phyloP scores from a whole-genome alignment of 2,888 invertebrate genomes.

The Linnaemya tessellans region DNA sequence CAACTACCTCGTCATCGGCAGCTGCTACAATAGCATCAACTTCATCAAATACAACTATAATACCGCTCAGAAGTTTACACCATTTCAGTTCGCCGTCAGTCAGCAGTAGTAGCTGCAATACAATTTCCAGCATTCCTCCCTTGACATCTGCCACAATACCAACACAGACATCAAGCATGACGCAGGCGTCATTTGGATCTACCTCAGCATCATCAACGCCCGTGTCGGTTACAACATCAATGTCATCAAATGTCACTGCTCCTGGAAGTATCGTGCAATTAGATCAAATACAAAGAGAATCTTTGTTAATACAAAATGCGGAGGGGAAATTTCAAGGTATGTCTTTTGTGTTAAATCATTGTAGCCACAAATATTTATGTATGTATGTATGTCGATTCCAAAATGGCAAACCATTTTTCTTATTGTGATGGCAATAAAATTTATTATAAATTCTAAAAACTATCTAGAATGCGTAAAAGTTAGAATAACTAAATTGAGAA shows the following conservation, averaged over 20 bases:
- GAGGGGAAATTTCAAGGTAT: conserved; percentile 81
- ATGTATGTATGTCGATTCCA: too few species aligned
- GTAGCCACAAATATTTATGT: neutral
- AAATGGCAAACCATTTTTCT: too few species aligned
- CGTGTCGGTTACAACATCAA: conserved; percentile 36
- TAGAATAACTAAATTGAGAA: too few species aligned
- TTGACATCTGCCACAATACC: conserved; percentile 56
- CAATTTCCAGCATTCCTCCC: conserved; percentile 53
- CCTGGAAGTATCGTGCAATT: conserved; percentile 76
- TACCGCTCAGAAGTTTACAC: conserved; percentile 54
- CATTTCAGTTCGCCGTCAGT: conserved; percentile 40
- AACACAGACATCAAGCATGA: conserved; percentile 61
- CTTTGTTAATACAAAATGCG: conserved; percentile 80
- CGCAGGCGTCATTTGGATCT: conserved; percentile 62
- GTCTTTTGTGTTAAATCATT: neutral
- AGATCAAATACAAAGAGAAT: conserved; percentile 78
- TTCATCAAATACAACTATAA: conserved; percentile 44
- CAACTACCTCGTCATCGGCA: conserved; percentile 47
- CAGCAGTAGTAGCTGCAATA: conserved; percentile 35
- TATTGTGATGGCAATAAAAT: too few species aligned
- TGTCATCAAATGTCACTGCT: conserved; percentile 53
- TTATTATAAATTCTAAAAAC: too few species aligned
- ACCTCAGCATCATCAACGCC: conserved; percentile 57
- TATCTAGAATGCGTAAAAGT: too few species aligned
- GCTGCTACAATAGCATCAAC: conserved; percentile 38